Evolutionary conservation across 2,888 invertebrate genomes (phyloP).

Genomic region (Tetheella fluctuosa): DNA sequence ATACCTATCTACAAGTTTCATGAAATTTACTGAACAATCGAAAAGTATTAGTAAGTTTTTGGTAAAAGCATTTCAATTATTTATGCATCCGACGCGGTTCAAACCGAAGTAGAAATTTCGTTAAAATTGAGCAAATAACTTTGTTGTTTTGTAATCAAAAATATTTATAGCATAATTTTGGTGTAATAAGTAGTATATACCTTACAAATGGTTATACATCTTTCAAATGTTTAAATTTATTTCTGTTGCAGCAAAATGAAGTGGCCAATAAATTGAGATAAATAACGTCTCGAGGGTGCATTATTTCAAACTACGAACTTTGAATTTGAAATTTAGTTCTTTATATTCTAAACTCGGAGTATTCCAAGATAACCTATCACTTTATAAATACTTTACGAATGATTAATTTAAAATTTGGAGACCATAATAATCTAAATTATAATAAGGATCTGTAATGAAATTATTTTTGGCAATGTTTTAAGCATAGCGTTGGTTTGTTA

Average conservation of each 20-base stretch:
- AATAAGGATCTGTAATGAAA: no score
- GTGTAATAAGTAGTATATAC: no score
- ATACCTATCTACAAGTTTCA: no score
- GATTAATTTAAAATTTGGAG: no score
- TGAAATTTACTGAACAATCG: no score
- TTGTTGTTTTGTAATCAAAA: not conserved
- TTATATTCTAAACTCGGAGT: not conserved
- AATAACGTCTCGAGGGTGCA: constrained; percentile 1
- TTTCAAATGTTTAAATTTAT: not conserved
- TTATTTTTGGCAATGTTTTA: no score
- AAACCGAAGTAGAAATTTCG: not conserved
- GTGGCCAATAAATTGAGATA: constrained; percentile 4
- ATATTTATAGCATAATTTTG: not conserved
- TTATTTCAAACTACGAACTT: not conserved
- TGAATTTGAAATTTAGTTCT: not conserved
- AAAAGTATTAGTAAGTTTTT: no score
- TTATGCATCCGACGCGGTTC: no score
- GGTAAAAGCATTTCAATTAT: no score
- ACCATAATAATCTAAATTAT: no score
- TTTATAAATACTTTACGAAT: not conserved
- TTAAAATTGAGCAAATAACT: not conserved
- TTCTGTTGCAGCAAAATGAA: not conserved
- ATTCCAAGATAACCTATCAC: not conserved
- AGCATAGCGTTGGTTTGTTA: no score
- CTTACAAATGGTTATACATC: not conserved